Evolutionary conservation across 2,888 invertebrate genomes (phyloP).

Genomic region (Netelia melanura): DNA sequence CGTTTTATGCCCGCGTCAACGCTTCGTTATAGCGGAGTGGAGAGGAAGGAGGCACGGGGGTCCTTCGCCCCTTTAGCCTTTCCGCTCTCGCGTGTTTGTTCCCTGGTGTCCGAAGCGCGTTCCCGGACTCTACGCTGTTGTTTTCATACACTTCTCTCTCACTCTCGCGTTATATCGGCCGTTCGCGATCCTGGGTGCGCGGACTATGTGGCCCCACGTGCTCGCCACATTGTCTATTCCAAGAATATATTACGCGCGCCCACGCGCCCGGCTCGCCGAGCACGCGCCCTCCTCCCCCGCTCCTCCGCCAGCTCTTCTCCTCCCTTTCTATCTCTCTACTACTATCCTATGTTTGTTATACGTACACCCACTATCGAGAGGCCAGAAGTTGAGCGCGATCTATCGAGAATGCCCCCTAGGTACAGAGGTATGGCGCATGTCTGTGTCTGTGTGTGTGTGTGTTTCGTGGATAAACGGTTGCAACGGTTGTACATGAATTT

Average conservation of each 20-base stretch:
- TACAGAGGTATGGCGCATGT: not conserved
- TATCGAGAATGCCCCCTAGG: not conserved
- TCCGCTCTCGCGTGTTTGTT: slow-evolving; percentile 31
- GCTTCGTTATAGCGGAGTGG: slow-evolving; percentile 81
- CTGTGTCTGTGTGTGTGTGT: too few species aligned
- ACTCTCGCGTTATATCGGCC: not conserved
- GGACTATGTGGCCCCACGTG: slow-evolving; percentile 76
- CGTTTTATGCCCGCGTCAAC: slow-evolving; percentile 83
- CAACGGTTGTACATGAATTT: too few species aligned
- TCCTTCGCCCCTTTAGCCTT: slow-evolving; percentile 49
- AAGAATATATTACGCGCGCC: slow-evolving; percentile 83
- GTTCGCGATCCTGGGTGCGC: slow-evolving; percentile 12
- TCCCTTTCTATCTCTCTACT: not conserved
- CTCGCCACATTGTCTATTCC: slow-evolving; percentile 82
- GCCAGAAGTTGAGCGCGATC: slow-evolving; percentile 2
- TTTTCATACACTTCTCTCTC: slow-evolving; percentile 14
- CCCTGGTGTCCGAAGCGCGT: slow-evolving; percentile 69
- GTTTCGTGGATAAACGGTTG: too few species aligned
- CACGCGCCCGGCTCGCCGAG: slow-evolving; percentile 75
- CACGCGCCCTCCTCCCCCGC: slow-evolving; percentile 64
- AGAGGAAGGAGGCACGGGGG: slow-evolving; percentile 6
- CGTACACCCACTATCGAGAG: slow-evolving; percentile 43
- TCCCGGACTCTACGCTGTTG: not conserved
- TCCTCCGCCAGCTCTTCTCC: not conserved
- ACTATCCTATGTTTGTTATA: not conserved